These are phyloP conservation scores for Halcyon leucocephala DNA, from an alignment of 2,797 vertebrate species.

Conservation along the genomic window DNA sequence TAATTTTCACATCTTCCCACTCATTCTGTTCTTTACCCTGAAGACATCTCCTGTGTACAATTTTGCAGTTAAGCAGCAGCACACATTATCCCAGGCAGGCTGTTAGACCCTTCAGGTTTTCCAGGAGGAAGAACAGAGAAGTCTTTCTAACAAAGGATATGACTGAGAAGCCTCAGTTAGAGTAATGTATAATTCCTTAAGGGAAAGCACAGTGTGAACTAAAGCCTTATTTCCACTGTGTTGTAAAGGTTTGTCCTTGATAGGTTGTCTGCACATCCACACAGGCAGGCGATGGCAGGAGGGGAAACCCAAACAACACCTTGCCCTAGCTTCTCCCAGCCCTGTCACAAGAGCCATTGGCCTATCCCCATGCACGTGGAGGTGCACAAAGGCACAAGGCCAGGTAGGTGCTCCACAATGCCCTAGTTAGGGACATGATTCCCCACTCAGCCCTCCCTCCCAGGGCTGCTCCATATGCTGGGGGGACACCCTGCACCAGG, in stretches of 20 bases:
- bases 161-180: background rate
- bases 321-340: background rate
- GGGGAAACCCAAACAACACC: background rate
- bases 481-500: background rate
- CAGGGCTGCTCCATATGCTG: background rate
- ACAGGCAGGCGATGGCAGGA: background rate
- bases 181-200: background rate
- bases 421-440: background rate
- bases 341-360: background rate
- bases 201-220: background rate
- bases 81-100: accelerated
- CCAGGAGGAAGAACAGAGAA: background rate
- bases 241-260: background rate
- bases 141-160: background rate
- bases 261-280: background rate
- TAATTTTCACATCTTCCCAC: background rate
- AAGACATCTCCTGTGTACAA: background rate
- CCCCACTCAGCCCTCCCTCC: background rate
- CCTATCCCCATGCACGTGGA: background rate
- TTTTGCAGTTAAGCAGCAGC: background rate
- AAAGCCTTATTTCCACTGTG: background rate
- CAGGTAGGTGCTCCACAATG: background rate
- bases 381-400: background rate
- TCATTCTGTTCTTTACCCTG: background rate
- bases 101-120: background rate